phyloP scores from a whole-genome alignment of 2,113 vertebrate genomes.

The Mesocricetus auratus region DNA sequence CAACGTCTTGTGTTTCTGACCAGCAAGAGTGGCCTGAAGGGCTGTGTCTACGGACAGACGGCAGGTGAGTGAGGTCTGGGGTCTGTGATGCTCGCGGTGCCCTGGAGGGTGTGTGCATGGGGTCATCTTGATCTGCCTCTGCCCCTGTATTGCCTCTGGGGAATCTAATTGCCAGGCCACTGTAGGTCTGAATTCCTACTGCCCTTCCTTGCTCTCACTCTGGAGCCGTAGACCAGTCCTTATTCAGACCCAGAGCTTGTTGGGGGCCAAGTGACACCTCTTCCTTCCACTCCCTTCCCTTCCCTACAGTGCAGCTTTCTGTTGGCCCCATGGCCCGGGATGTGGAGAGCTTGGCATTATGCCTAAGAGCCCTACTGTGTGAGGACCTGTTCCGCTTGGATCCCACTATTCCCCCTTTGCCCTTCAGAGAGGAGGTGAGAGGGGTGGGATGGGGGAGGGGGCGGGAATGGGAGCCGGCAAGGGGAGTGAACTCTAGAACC shows the following conservation, averaged over 20 bases:
- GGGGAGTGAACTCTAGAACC: background rate
- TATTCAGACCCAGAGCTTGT: background rate
- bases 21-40: slow-evolving; percentile 80
- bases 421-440: slow-evolving; percentile 90
- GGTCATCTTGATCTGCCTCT: background rate
- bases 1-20: slow-evolving; percentile 70
- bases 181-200: background rate
- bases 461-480: background rate
- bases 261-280: background rate
- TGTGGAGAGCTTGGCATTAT: slow-evolving; percentile 94
- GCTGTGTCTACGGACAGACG: slow-evolving; percentile 76
- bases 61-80: slow-evolving; percentile 81
- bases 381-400: slow-evolving; percentile 94
- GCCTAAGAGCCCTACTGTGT: slow-evolving; percentile 93
- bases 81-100: background rate
- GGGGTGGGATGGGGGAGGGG: background rate
- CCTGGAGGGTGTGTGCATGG: background rate
- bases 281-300: background rate
- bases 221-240: background rate
- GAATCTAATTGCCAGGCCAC: background rate
- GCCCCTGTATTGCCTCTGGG: background rate
- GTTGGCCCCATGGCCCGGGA: slow-evolving; percentile 92
- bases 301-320: slow-evolving; percentile 57
- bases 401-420: slow-evolving; percentile 92
- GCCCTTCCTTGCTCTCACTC: slow-evolving; percentile 7